phyloP scores from a whole-genome alignment of 2,888 invertebrate species.

The Leucophenga maculata region DNA sequence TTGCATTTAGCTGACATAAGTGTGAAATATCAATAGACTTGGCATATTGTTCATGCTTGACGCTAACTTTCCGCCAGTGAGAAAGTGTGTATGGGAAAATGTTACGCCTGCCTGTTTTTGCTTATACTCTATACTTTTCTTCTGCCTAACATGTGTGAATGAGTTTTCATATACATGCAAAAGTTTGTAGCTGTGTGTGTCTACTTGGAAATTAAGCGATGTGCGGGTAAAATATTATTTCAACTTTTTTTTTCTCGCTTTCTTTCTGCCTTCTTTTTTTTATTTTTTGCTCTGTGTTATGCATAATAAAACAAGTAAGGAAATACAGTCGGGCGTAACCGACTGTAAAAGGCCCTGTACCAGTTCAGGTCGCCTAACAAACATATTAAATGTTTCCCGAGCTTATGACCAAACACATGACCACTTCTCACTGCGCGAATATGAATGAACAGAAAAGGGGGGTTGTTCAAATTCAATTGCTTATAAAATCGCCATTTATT shows the following conservation, averaged over 20 bases:
- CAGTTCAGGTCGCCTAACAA: too few relatives aligned
- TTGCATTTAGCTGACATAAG: constrained; percentile 29
- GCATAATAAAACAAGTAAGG: constrained; percentile 12
- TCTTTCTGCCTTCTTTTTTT: constrained; percentile 2
- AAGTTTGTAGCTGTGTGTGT: constrained; percentile 1
- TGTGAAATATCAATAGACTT: constrained; percentile 40
- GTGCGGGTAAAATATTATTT: constrained; percentile 36
- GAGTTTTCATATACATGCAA: background rate
- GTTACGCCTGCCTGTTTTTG: background rate
- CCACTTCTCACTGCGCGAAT: too few relatives aligned
- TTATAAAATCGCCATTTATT: too few relatives aligned
- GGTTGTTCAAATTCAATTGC: too few relatives aligned
- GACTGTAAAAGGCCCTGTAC: too few relatives aligned
- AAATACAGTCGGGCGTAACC: too few relatives aligned
- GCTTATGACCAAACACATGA: too few relatives aligned
- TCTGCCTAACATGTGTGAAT: constrained; percentile 5
- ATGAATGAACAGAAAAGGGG: too few relatives aligned
- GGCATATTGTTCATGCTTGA: constrained; percentile 10
- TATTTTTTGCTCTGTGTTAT: constrained; percentile 19
- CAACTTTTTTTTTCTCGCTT: constrained; percentile 18
- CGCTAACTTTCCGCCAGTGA: constrained; percentile 3
- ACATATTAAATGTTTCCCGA: too few relatives aligned
- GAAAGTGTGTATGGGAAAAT: background rate
- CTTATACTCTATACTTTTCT: background rate
- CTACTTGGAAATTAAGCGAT: constrained; percentile 33